These are phyloP conservation scores for Euleptes europaea DNA, from an alignment of 2,113 vertebrate genomes.

Conservation along the genomic window DNA sequence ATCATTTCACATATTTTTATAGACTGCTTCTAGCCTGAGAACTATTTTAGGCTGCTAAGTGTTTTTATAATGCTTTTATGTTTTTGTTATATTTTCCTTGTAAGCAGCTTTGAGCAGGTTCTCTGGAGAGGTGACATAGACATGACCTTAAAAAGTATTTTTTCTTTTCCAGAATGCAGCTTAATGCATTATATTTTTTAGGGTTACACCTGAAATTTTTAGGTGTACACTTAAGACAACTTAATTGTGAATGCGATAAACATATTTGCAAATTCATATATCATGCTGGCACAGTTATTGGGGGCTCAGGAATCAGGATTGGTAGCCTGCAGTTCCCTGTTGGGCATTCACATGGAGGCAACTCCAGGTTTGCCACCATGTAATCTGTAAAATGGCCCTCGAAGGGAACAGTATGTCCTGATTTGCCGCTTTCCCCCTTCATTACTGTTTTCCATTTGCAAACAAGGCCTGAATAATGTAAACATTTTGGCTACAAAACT, in stretches of 20 bases:
- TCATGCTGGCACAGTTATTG: background rate
- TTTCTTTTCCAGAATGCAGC: conserved; percentile 33
- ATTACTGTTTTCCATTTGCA: conserved; percentile 54
- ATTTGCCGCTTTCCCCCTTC: conserved; percentile 44
- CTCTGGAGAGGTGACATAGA: too few relatives aligned
- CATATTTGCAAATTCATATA: background rate
- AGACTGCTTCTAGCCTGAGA: too few relatives aligned
- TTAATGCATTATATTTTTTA: background rate
- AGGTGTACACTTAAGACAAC: background rate
- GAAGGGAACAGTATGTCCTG: conserved; percentile 12
- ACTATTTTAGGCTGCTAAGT: too few relatives aligned
- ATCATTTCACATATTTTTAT: too few relatives aligned
- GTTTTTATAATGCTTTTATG: too few relatives aligned
- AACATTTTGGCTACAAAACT: conserved; percentile 47
- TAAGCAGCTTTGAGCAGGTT: too few relatives aligned
- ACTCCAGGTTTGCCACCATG: background rate
- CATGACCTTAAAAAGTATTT: background rate
- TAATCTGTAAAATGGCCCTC: background rate
- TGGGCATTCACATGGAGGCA: too few relatives aligned
- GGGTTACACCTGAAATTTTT: too few relatives aligned
- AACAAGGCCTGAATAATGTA: conserved; percentile 52
- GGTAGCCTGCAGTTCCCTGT: background rate
- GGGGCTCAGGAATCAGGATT: background rate
- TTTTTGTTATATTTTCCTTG: too few relatives aligned
- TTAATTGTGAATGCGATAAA: background rate